A percentile compares a stretch with the other conserved stretches of the same genome.
Evolutionary conservation across 2,113 vertebrate genomes (phyloP).

Genomic region (Heterochromis multidens): DNA sequence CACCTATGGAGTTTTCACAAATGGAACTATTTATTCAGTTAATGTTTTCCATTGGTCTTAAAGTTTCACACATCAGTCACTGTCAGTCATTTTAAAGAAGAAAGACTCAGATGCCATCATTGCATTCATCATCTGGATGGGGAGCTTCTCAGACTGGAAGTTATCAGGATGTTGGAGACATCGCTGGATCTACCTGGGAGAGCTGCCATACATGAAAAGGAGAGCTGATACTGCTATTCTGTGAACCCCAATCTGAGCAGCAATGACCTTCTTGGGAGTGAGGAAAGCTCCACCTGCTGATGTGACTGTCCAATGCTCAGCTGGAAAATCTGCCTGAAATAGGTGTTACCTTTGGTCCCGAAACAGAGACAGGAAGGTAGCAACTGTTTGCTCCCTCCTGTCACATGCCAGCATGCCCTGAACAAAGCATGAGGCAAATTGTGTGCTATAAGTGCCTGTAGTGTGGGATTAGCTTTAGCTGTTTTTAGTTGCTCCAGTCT

Average conservation of each 20-base stretch:
- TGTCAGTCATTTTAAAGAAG: background rate
- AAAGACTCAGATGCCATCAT: background rate
- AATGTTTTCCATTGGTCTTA: background rate
- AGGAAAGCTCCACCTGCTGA: background rate
- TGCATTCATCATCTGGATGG: background rate
- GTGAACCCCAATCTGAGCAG: background rate
- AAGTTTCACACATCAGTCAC: too few species aligned
- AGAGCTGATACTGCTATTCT: background rate
- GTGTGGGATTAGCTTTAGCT: background rate
- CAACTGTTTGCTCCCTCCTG: background rate
- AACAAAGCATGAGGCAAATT: background rate
- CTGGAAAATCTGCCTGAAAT: background rate
- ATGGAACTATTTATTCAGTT: background rate
- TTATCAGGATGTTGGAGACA: background rate
- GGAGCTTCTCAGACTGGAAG: background rate
- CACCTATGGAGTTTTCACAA: background rate
- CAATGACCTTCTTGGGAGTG: background rate
- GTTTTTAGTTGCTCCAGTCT: background rate
- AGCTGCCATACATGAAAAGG: background rate
- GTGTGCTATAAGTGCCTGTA: background rate
- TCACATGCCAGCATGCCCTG: background rate
- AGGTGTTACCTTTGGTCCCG: background rate
- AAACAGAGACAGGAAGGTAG: background rate
- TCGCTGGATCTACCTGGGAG: background rate
- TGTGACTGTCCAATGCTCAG: background rate